Evolutionary conservation across 2,113 vertebrate species (phyloP).

Genomic region (Colistium nudipinnis): DNA sequence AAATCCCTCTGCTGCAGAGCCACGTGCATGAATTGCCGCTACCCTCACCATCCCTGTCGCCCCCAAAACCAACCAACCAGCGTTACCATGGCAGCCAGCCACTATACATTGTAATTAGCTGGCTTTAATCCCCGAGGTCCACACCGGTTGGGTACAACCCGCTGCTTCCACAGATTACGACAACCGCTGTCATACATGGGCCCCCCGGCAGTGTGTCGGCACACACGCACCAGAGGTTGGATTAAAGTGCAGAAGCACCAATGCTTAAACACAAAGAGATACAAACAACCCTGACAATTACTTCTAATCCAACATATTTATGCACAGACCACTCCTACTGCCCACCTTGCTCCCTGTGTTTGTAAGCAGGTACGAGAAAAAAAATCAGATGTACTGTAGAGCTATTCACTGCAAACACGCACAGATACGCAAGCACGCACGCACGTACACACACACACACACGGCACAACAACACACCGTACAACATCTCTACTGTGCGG

Average conservation of each 20-base stretch:
- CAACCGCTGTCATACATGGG: slow-evolving; percentile 13
- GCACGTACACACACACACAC: slow-evolving; percentile 28
- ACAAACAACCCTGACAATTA: neutral
- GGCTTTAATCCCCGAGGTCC: slow-evolving; percentile 50
- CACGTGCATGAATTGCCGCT: slow-evolving; percentile 45
- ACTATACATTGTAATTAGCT: slow-evolving; percentile 77
- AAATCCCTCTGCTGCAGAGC: slow-evolving; percentile 22
- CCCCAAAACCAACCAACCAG: slow-evolving; percentile 47
- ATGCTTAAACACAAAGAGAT: slow-evolving; percentile 21
- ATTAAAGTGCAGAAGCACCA: slow-evolving; percentile 43
- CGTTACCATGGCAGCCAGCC: slow-evolving; percentile 73
- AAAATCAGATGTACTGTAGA: slow-evolving; percentile 7
- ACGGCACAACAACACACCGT: slow-evolving; percentile 6
- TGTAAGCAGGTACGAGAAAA: slow-evolving; percentile 23
- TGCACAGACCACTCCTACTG: neutral
- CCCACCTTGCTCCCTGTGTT: slow-evolving; percentile 12
- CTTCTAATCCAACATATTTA: neutral
- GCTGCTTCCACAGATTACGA: slow-evolving; percentile 54
- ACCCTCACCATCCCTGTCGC: neutral
- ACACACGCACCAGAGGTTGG: slow-evolving; percentile 10
- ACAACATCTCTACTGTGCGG: slow-evolving; percentile 34
- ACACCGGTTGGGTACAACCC: slow-evolving; percentile 39
- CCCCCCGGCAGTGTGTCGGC: neutral
- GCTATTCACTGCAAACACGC: slow-evolving; percentile 30
- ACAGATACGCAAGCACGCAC: slow-evolving; percentile 22